Conservation (phyloP, 2,113 vertebrate species). For the Alosa alosa region DNA sequence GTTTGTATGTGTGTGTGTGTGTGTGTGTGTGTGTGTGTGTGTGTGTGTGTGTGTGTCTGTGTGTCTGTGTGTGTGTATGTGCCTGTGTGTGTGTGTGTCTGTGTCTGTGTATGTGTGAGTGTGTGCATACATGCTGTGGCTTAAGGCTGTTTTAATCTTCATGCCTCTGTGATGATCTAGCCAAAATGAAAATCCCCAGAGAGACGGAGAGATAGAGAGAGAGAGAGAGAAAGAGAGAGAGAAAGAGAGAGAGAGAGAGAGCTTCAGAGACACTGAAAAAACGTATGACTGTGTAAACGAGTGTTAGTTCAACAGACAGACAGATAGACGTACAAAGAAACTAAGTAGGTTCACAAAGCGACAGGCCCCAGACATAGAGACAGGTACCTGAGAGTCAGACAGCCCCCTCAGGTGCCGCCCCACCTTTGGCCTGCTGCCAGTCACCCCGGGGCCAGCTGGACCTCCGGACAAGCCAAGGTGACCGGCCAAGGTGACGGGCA, state of each 20-base stretch:
- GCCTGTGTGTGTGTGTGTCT: not conserved
- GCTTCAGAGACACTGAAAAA: not conserved
- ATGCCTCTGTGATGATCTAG: not conserved
- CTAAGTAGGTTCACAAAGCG: not conserved
- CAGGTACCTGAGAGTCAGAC: too few relatives aligned
- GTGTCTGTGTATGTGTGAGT: conserved; percentile 8
- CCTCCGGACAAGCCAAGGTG: conserved; percentile 10
- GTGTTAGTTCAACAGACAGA: not conserved
- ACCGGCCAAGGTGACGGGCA: conserved; percentile 16
- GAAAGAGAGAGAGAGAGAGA: not conserved
- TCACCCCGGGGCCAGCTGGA: not conserved
- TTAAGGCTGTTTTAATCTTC: conserved; percentile 4
- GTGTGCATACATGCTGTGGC: not conserved
- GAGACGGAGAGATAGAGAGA: too few relatives aligned
- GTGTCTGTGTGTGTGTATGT: not conserved
- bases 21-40: conserved; percentile 10
- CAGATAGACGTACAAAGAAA: not conserved
- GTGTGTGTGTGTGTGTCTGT: not conserved
- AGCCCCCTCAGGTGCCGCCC: not conserved
- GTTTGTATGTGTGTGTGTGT: not conserved
- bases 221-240: not conserved
- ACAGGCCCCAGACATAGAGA: not conserved
- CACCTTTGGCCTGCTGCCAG: conserved; percentile 5
- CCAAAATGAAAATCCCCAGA: not conserved
- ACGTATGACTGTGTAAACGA: not conserved